Percentiles rank a stretch among this genome's conserved stretches.
phyloP scores from a whole-genome alignment of 2,797 vertebrate genomes.

The Betta splendens region DNA sequence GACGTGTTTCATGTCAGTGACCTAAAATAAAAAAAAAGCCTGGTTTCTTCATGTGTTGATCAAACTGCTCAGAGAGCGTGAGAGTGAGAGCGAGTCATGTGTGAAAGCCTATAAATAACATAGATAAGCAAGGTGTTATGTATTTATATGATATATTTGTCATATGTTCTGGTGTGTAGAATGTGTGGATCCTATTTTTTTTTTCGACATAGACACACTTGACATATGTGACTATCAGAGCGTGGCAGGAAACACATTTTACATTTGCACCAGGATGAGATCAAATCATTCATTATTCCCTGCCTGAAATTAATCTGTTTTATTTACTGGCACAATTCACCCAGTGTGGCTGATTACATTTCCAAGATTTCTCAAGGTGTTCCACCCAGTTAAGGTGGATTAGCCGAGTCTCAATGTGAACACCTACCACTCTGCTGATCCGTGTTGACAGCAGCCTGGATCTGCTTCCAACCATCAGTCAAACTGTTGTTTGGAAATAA shows the following conservation, averaged over 20 bases:
- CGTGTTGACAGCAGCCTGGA: conserved; percentile 12
- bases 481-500: background rate
- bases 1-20: conserved; percentile 23
- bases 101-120: too few species aligned
- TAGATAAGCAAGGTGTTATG: too few species aligned
- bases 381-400: conserved; percentile 18
- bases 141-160: too few species aligned
- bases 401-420: conserved; percentile 12
- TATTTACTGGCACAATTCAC: background rate
- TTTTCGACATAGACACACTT: background rate
- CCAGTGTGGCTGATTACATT: conserved; percentile 6
- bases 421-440: conserved; percentile 24
- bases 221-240: background rate
- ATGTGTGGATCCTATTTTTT: too few species aligned
- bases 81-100: too few species aligned
- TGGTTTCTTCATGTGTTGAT: conserved; percentile 27
- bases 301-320: background rate
- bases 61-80: conserved; percentile 20
- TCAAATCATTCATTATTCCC: background rate
- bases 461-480: conserved; percentile 15
- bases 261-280: conserved; percentile 2
- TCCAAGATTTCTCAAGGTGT: conserved; percentile 5
- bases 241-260: background rate
- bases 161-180: too few species aligned
- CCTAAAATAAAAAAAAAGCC: conserved; percentile 16